These are phyloP conservation scores for Lacanobia oleracea DNA, from an alignment of 2,888 invertebrate species.

Conservation along the genomic window DNA sequence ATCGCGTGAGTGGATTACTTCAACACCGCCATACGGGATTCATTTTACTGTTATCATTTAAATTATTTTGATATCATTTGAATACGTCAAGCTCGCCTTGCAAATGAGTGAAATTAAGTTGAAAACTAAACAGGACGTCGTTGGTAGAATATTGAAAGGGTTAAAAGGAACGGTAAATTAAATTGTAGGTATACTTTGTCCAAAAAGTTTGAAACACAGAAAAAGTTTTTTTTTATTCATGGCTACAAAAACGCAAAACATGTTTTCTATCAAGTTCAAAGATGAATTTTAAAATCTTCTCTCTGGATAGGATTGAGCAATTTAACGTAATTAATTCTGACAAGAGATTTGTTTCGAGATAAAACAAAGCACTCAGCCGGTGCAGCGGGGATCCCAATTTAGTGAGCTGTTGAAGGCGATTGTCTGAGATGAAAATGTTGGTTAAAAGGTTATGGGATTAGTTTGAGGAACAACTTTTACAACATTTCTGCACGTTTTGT, in stretches of 20 bases:
- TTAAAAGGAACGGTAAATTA: neutral
- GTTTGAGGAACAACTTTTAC: conserved; percentile 1
- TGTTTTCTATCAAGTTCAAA: conserved; percentile 15
- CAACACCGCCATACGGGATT: conserved; percentile 53
- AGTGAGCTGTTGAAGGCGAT: conserved; percentile 41
- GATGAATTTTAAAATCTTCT: conserved; percentile 14
- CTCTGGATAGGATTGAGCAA: conserved; percentile 34
- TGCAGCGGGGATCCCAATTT: conserved; percentile 40
- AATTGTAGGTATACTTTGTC: neutral
- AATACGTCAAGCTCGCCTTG: conserved; percentile 32
- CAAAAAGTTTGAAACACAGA: neutral
- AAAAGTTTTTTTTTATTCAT: neutral
- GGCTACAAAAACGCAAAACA: conserved; percentile 6
- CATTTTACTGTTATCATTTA: conserved; percentile 55
- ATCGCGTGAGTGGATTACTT: conserved; percentile 65
- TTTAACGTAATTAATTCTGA: conserved; percentile 58
- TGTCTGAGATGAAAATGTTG: conserved; percentile 27
- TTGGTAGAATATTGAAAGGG: neutral
- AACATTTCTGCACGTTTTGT: conserved; percentile 13
- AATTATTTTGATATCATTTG: conserved; percentile 49
- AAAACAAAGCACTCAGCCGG: conserved; percentile 52
- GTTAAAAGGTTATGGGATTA: conserved; percentile 16
- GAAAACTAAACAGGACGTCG: neutral
- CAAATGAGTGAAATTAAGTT: conserved; percentile 22
- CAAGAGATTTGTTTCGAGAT: conserved; percentile 57